These are phyloP conservation scores for Liolophura sinensis DNA, from an alignment of 1,140 invertebrate genomes.

Conservation along the genomic window DNA sequence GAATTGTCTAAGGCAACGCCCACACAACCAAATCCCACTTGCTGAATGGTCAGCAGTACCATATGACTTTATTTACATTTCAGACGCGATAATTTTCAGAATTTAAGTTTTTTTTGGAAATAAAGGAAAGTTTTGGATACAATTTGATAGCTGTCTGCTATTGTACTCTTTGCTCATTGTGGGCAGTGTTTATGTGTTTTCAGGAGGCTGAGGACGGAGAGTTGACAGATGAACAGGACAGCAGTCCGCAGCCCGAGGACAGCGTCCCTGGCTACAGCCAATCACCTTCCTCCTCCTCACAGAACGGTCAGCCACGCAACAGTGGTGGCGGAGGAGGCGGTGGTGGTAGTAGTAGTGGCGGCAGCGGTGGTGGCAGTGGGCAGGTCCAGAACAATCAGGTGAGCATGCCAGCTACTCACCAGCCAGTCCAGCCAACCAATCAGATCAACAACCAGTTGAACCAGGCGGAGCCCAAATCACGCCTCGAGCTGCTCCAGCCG, in stretches of 20 bases:
- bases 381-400: conserved; percentile 10
- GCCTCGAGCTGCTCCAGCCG: not conserved
- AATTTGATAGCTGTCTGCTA: not conserved
- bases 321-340: not conserved
- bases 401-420: conserved; percentile 18
- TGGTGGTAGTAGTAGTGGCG: not conserved
- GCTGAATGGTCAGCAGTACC: too few relatives aligned
- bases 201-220: conserved; percentile 57
- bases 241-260: conserved; percentile 48
- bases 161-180: conserved; percentile 2
- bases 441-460: conserved; percentile 48
- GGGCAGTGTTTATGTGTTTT: conserved; percentile 6
- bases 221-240: conserved; percentile 57
- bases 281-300: conserved; percentile 12
- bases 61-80: too few relatives aligned
- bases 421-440: conserved; percentile 39
- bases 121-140: not conserved
- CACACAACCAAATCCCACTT: too few relatives aligned
- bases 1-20: too few relatives aligned
- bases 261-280: conserved; percentile 19
- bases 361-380: not conserved
- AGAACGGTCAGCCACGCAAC: conserved; percentile 9
- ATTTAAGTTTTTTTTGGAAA: too few relatives aligned
- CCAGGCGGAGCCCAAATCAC: conserved; percentile 17
- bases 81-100: too few relatives aligned